Base-by-base conservation (phyloP, 2,797 vertebrate species). In the Falco peregrinus region DNA sequence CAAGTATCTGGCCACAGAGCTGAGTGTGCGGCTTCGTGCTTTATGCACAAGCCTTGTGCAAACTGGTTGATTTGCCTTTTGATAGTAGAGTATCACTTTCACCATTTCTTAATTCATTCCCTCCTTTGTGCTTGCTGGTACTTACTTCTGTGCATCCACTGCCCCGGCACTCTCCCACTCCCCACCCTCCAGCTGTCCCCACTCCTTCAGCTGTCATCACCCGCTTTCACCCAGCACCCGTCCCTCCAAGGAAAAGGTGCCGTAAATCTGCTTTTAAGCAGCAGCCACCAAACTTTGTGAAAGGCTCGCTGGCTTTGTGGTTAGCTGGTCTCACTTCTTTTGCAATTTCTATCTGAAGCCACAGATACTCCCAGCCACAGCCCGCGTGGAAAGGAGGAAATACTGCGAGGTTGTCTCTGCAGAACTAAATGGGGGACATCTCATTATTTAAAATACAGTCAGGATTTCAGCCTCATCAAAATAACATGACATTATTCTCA, bases 381-480 rank as follows among this genome's bases (percentile, higher is more conserved):
- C 47, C 31, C 0, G 1, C 13, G 7, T 69, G 37, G 73, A 93
- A 87, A 33, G 84, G 75, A 87, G 65, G 70, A 89, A 92, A 93
- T 94, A 84, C 59, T 45, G 0, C 69, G 89, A 96, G 87, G 82
- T 86, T 89, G 1, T 85, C 65, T 68, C 63, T 50, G 85, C 65
- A 82, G 59, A 91, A 88, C 57, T 76, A 84, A 93, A 75, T 28
- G 65, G 69, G 41, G 53, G 80, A 67, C 79, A 78, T 81, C 70
- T 93, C 67, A 2, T 92, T 94, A 93, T 93, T 89, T 96, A 96
- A 96, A 96, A 95, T 78, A 37, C 21, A 71, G 63, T 29, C 76
- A 89, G 86, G 76, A 85, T 92, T 96, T 93, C 65, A 93, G 80
- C 79, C 59, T 75, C 73, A 53, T 84, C 67, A 97, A 93, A 95